Evolutionary conservation across 2,797 vertebrate genomes (phyloP).

Genomic region (Mustela erminea): DNA sequence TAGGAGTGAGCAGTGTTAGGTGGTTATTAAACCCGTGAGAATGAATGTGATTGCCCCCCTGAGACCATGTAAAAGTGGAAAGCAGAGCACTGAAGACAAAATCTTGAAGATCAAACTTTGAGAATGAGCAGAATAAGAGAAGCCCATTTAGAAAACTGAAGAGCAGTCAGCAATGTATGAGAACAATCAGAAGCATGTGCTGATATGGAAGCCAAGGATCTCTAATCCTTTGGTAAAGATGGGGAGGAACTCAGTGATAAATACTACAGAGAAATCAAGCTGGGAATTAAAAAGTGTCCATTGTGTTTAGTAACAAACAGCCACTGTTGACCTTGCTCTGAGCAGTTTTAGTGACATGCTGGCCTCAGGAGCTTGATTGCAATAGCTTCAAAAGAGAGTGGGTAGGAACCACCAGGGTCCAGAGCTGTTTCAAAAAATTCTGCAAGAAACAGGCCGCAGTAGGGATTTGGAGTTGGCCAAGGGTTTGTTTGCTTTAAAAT

Average conservation of each 20-base stretch:
- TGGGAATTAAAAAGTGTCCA: neutral
- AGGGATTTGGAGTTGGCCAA: neutral
- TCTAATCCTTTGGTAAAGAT: neutral
- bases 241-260: neutral
- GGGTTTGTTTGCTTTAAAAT: conserved; percentile 34
- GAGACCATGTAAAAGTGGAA: neutral
- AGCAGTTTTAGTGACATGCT: neutral
- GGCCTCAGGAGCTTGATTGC: neutral
- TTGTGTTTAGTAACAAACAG: neutral
- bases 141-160: neutral
- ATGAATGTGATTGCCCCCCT: neutral
- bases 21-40: neutral
- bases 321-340: neutral
- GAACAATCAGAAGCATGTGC: neutral
- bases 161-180: neutral
- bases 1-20: neutral
- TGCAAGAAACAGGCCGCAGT: neutral
- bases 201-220: neutral
- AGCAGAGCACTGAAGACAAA: neutral
- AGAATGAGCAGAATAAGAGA: conserved; percentile 7
- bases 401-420: neutral
- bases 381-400: neutral
- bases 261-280: neutral
- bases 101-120: neutral
- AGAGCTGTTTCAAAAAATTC: conserved; percentile 23